These are phyloP conservation scores for Dromiciops gliroides DNA, from an alignment of 2,113 vertebrate genomes.

Conservation along the genomic window DNA sequence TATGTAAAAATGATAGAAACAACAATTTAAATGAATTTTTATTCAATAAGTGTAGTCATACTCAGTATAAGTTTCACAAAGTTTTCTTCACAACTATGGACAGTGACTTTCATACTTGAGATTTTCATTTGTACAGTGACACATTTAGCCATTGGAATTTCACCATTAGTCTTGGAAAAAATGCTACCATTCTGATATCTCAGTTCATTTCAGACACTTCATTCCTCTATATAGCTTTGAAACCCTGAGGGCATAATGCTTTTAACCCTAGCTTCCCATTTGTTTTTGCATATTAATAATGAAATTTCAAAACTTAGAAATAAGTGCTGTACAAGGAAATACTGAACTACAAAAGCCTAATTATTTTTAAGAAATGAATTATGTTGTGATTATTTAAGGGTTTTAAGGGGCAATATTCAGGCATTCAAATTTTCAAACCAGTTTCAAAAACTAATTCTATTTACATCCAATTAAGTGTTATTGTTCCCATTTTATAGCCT, in stretches of 20 bases:
- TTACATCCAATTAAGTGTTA: neutral
- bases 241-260: neutral
- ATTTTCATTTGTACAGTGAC: rapidly evolving
- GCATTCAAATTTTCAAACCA: neutral
- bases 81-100: neutral
- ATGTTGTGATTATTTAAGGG: neutral
- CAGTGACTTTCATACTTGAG: neutral
- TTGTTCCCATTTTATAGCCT: neutral
- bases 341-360: neutral
- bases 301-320: neutral
- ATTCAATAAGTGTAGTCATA: neutral
- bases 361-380: neutral
- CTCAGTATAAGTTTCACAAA: rapidly evolving
- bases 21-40: neutral
- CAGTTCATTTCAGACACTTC: neutral
- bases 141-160: neutral
- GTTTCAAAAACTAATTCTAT: neutral
- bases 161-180: too few species aligned
- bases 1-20: neutral
- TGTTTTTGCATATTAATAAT: neutral
- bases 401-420: neutral
- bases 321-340: neutral
- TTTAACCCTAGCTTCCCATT: neutral
- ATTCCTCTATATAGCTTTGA: neutral
- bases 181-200: neutral